Evolutionary conservation across 2,113 vertebrate genomes (phyloP).

Genomic region (Prionailurus viverrinus): DNA sequence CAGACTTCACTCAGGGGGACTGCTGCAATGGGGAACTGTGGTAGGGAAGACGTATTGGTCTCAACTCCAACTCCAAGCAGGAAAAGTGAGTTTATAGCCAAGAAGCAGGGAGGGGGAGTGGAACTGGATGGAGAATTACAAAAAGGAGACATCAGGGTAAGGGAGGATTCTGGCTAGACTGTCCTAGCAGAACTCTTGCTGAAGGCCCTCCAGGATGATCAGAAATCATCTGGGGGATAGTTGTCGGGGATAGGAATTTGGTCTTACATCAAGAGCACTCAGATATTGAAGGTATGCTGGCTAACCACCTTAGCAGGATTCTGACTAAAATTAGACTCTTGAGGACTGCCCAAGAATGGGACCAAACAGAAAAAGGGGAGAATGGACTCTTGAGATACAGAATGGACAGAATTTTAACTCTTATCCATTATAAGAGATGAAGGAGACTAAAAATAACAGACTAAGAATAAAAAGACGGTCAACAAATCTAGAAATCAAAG

Average conservation of each 20-base stretch:
- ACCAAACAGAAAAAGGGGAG: neutral
- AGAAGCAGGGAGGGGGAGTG: neutral
- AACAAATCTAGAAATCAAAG: neutral
- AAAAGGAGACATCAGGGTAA: neutral
- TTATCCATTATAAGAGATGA: neutral
- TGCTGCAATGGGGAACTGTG: too few species aligned
- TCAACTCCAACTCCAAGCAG: neutral
- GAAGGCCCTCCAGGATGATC: neutral
- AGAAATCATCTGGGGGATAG: fast-evolving
- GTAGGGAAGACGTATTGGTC: neutral
- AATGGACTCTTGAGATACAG: neutral
- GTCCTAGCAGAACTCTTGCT: too few species aligned
- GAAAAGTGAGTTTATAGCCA: neutral
- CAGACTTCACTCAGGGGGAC: neutral
- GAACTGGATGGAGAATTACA: neutral
- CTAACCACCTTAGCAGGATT: neutral
- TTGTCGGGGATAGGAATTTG: neutral
- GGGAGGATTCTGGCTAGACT: neutral
- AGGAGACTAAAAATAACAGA: neutral
- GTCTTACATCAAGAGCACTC: neutral
- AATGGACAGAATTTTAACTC: neutral
- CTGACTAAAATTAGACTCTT: neutral
- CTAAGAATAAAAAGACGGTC: neutral
- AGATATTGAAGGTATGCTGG: neutral
- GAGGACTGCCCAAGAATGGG: too few species aligned